Conservation (phyloP, 2,888 invertebrate species). For the Apodemia zela region DNA sequence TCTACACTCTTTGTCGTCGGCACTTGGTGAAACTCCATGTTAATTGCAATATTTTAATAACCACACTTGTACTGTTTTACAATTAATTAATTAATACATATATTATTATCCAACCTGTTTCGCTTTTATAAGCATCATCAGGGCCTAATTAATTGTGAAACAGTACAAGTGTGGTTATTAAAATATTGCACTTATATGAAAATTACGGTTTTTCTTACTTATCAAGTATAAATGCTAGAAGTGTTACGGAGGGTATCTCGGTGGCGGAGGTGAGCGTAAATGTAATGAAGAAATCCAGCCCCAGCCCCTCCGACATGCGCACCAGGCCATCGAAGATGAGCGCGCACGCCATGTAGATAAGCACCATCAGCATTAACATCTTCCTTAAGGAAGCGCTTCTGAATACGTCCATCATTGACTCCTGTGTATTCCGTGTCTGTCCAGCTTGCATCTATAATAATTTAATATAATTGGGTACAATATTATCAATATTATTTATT, state of each 20-base stretch:
- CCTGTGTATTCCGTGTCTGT: constrained; percentile 50
- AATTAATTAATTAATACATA: too few relatives aligned
- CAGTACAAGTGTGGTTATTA: too few relatives aligned
- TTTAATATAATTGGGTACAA: too few relatives aligned
- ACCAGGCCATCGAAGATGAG: constrained; percentile 70
- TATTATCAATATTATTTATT: too few relatives aligned
- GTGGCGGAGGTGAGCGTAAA: constrained; percentile 69
- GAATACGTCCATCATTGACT: constrained; percentile 51
- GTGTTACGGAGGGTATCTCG: constrained; percentile 66
- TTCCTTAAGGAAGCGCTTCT: constrained; percentile 49
- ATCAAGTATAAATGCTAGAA: constrained; percentile 60
- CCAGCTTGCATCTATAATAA: constrained; percentile 50
- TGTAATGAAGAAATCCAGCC: constrained; percentile 68
- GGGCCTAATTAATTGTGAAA: too few relatives aligned
- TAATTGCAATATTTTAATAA: too few relatives aligned
- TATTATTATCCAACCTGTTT: too few relatives aligned
- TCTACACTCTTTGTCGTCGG: too few relatives aligned
- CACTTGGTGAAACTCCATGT: too few relatives aligned
- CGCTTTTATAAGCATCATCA: too few relatives aligned
- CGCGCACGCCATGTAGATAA: constrained; percentile 63
- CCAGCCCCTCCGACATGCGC: constrained; percentile 65
- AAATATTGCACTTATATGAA: too few relatives aligned
- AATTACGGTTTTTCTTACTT: constrained; percentile 49
- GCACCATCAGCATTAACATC: constrained; percentile 51
- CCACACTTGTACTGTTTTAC: too few relatives aligned